phyloP scores from a whole-genome alignment of 2,797 vertebrate genomes.

The Halcyon badia region DNA sequence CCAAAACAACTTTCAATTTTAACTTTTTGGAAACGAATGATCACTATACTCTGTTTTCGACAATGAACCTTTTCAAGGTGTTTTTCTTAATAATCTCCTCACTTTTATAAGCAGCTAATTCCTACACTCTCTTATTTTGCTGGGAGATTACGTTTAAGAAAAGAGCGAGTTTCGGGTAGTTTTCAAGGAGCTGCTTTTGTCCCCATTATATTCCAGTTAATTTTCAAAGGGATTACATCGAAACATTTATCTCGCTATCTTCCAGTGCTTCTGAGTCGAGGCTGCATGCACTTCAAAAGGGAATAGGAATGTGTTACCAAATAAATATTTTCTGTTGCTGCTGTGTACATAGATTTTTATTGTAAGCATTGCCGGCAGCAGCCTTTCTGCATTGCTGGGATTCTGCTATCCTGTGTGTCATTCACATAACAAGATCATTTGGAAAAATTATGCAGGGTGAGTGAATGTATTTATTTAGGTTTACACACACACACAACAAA shows the following conservation, averaged over 20 bases:
- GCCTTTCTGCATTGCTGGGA: constrained; percentile 8
- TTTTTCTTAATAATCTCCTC: constrained; percentile 5
- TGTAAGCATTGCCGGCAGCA: constrained; percentile 19
- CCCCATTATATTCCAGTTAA: constrained; percentile 39
- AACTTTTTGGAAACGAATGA: constrained; percentile 36
- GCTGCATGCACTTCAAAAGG: constrained; percentile 25
- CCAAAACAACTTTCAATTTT: constrained; percentile 34
- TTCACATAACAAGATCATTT: constrained; percentile 20
- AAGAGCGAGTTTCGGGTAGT: constrained; percentile 22
- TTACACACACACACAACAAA: background rate
- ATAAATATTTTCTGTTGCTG: constrained; percentile 59
- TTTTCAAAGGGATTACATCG: constrained; percentile 45
- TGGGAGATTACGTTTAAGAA: constrained; percentile 40
- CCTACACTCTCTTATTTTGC: background rate
- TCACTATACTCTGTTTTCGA: background rate
- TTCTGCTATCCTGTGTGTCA: constrained; percentile 29
- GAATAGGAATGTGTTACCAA: constrained; percentile 49
- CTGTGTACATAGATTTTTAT: constrained; percentile 42
- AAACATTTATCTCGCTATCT: constrained; percentile 58
- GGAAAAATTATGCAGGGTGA: constrained; percentile 9
- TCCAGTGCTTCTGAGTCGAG: background rate
- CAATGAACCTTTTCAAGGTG: constrained; percentile 23
- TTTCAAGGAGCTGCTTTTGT: constrained; percentile 67
- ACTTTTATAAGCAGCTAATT: background rate
- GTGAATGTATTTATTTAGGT: background rate